Conservation (phyloP, 2,797 vertebrate species). For the Vireo griseus region DNA sequence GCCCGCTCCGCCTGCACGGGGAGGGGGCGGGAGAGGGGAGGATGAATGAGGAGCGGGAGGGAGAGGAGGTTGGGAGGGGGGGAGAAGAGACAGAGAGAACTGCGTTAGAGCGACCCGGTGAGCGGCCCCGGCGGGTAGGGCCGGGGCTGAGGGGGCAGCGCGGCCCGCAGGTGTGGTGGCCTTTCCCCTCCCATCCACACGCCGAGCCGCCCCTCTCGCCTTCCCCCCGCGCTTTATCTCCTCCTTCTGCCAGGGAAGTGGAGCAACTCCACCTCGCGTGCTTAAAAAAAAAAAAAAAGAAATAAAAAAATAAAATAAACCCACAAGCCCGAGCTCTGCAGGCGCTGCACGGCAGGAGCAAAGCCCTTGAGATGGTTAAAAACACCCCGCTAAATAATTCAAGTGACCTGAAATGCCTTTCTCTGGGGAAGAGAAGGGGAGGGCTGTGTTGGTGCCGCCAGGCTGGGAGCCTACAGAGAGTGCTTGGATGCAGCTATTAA, state of each 20-base stretch:
- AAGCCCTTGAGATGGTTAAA: constrained; percentile 1
- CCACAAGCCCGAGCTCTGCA: neutral
- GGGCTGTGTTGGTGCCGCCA: neutral
- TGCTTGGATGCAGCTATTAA: neutral
- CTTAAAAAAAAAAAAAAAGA: neutral
- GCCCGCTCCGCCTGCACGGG: constrained; percentile 52
- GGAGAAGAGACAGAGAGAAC: neutral
- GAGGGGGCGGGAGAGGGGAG: neutral
- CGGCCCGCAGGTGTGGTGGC: constrained; percentile 27
- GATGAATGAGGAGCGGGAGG: neutral
- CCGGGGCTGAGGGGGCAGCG: neutral
- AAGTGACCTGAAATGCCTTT: constrained; percentile 31
- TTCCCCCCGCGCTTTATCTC: neutral
- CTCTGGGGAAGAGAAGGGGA: neutral
- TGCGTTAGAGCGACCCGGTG: neutral
- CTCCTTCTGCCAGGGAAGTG: neutral
- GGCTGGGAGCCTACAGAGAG: neutral
- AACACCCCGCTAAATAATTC: constrained; percentile 15
- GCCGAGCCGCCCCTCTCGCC: neutral
- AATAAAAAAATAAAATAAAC: neutral
- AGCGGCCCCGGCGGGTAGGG: neutral
- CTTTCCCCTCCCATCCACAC: neutral
- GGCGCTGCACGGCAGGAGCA: neutral
- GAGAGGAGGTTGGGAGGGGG: neutral
- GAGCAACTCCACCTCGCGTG: neutral